phyloP scores from a whole-genome alignment of 1,140 invertebrate genomes.

The Bombus superbus region DNA sequence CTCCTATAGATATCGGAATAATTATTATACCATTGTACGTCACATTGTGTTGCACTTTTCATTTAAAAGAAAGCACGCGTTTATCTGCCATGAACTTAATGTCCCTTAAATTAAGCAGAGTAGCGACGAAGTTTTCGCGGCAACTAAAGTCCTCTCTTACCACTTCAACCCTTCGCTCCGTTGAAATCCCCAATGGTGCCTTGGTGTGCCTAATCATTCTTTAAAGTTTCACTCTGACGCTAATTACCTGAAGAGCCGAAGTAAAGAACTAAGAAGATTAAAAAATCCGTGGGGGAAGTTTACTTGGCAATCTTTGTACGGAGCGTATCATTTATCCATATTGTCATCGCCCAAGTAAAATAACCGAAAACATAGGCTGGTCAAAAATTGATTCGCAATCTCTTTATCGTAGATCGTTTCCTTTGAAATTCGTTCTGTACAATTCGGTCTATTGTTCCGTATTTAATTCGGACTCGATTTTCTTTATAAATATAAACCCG shows the following conservation, averaged over 20 bases:
- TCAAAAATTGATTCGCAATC: neutral
- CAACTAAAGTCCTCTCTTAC: slow-evolving; percentile 14
- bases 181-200: slow-evolving; percentile 55
- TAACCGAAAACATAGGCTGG: neutral
- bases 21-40: neutral
- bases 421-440: neutral
- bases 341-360: slow-evolving; percentile 39
- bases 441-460: neutral
- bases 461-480: neutral
- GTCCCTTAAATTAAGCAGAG: slow-evolving; percentile 41
- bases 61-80: slow-evolving; percentile 5
- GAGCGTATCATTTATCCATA: slow-evolving; percentile 28
- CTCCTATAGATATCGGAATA: neutral
- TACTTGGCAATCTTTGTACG: slow-evolving; percentile 20
- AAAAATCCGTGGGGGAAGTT: slow-evolving; percentile 59
- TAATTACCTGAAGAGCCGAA: slow-evolving; percentile 68
- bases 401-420: neutral
- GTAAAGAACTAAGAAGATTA: slow-evolving; percentile 61
- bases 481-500: neutral
- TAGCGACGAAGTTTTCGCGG: slow-evolving; percentile 18
- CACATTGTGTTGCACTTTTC: neutral
- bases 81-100: slow-evolving; percentile 6
- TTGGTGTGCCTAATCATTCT: slow-evolving; percentile 69
- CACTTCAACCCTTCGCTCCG: slow-evolving; percentile 53
- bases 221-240: slow-evolving; percentile 68